Evolutionary conservation across 2,888 invertebrate genomes (phyloP).

Genomic region (Drosophila borealis): DNA sequence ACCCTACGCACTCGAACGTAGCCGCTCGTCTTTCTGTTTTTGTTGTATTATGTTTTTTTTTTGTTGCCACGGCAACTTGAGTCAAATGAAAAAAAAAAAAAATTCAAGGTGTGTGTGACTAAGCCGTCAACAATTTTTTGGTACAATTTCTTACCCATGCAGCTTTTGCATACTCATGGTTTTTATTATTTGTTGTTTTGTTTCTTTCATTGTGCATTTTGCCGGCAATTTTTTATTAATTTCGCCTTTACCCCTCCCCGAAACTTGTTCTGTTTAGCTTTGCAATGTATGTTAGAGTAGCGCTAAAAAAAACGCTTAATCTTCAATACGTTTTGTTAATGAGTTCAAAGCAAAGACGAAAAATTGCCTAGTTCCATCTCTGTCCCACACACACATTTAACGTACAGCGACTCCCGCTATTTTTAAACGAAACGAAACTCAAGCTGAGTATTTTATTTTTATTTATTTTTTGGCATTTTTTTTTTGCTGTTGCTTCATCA

Average conservation of each 20-base stretch:
- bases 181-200: constrained; percentile 51
- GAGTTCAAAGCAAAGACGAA: constrained; percentile 63
- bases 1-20: constrained; percentile 67
- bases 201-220: constrained; percentile 48
- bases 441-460: constrained; percentile 53
- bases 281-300: constrained; percentile 47
- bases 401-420: constrained; percentile 67
- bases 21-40: constrained; percentile 36
- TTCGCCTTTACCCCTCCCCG: constrained; percentile 8
- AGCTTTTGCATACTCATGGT: constrained; percentile 69
- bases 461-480: constrained; percentile 47
- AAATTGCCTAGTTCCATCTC: constrained; percentile 40
- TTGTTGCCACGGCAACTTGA: constrained; percentile 71
- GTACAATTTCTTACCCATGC: constrained; percentile 49
- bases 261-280: constrained; percentile 58
- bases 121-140: constrained; percentile 69
- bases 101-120: constrained; percentile 80
- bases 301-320: constrained; percentile 61
- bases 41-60: constrained; percentile 30
- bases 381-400: constrained; percentile 32
- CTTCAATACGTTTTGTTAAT: constrained; percentile 76
- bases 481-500: constrained; percentile 58
- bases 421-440: constrained; percentile 66
- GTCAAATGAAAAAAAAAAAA: constrained; percentile 33
- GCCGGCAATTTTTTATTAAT: constrained; percentile 58